Conservation (phyloP, 2,888 invertebrate species). For the Hipparchia semele region DNA sequence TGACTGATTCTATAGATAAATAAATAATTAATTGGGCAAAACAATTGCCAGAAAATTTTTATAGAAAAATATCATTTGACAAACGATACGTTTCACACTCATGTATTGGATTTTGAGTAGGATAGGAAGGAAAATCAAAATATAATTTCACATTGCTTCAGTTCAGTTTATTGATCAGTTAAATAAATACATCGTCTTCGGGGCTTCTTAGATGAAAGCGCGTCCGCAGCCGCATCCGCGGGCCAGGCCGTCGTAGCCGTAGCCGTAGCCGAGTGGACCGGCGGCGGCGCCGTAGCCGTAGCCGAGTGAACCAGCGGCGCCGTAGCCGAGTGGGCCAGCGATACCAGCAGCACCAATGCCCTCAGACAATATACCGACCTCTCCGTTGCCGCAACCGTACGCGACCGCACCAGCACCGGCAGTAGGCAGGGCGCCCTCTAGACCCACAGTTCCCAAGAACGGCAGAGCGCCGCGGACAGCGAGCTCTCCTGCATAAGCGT, state of each 20-base stretch:
- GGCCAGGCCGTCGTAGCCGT: slow-evolving; percentile 41
- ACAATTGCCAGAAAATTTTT: too few relatives aligned
- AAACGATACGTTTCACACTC: too few relatives aligned
- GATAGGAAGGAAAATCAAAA: too few relatives aligned
- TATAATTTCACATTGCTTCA: too few relatives aligned
- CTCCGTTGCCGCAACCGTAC: slow-evolving; percentile 45
- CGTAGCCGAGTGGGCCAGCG: slow-evolving; percentile 37
- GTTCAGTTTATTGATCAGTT: too few relatives aligned
- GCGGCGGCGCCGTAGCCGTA: slow-evolving; percentile 43
- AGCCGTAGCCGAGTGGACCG: slow-evolving; percentile 44
- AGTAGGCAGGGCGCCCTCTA: slow-evolving; percentile 43
- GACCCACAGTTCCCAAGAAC: slow-evolving; percentile 30
- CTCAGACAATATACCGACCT: slow-evolving; percentile 40
- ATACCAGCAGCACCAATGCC: slow-evolving; percentile 33
- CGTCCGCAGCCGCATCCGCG: slow-evolving; percentile 46
- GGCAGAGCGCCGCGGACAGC: slow-evolving; percentile 44
- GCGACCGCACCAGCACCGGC: slow-evolving; percentile 42
- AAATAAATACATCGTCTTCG: too few relatives aligned
- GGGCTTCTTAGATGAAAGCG: slow-evolving; percentile 31
- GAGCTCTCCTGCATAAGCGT: slow-evolving; percentile 48
- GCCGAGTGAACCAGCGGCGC: slow-evolving; percentile 36
- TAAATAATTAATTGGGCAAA: too few relatives aligned
- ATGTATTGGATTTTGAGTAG: too few relatives aligned
- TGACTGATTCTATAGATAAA: too few relatives aligned
- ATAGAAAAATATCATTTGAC: too few relatives aligned